phyloP scores from a whole-genome alignment of 2,888 invertebrate genomes.

The Stenotaenia linearis region DNA sequence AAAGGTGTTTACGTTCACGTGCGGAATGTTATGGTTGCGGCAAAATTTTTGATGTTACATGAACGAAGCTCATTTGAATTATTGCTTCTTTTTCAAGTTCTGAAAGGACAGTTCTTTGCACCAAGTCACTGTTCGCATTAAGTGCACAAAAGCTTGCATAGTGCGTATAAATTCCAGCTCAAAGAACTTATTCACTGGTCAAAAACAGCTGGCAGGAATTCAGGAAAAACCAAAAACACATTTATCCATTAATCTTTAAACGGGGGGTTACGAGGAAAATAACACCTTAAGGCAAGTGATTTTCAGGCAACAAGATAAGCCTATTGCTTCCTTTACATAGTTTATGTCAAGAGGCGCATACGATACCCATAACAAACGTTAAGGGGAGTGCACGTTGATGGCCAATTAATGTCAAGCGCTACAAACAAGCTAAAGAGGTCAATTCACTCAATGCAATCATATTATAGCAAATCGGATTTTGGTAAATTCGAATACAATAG shows the following conservation, averaged over 20 bases:
- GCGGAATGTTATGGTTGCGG: background rate
- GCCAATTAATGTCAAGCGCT: conserved; percentile 16
- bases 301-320: background rate
- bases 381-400: background rate
- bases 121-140: background rate
- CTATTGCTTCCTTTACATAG: conserved; percentile 20
- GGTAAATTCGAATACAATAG: background rate
- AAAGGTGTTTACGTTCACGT: background rate
- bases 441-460: background rate
- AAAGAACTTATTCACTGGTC: conserved; percentile 26
- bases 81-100: conserved; percentile 2
- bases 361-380: background rate
- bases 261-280: background rate
- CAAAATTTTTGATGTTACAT: background rate
- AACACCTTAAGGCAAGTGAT: background rate
- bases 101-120: background rate
- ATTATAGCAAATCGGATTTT: background rate
- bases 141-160: background rate
- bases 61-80: conserved; percentile 5
- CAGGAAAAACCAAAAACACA: conserved; percentile 8
- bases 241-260: conserved; percentile 1
- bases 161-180: conserved; percentile 10
- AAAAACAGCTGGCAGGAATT: conserved; percentile 24
- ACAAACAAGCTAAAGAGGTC: background rate
- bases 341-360: background rate